Conservation (phyloP, 2,888 invertebrate species). For the Miltochrista miniata region DNA sequence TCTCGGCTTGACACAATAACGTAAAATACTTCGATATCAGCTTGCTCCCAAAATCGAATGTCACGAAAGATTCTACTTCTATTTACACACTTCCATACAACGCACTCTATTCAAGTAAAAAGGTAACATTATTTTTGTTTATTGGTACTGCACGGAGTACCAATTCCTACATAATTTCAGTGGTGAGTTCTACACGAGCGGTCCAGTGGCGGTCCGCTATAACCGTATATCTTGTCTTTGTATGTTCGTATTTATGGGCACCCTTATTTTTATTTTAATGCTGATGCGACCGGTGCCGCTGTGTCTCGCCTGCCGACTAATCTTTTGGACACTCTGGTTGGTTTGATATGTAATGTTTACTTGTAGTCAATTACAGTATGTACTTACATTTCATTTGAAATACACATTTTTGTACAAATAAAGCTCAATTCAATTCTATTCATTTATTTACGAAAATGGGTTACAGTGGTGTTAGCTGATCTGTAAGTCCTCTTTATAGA, state of each 20-base stretch:
- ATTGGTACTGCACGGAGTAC: constrained; percentile 34
- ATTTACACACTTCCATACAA: constrained; percentile 19
- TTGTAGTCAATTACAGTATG: constrained; percentile 15
- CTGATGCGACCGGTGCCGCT: constrained; percentile 79
- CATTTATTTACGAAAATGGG: no score
- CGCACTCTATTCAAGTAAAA: constrained; percentile 30
- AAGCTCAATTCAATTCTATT: no score
- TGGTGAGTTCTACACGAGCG: constrained; percentile 46
- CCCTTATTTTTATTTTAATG: constrained; percentile 83
- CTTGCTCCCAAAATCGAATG: constrained; percentile 2
- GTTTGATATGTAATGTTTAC: constrained; percentile 20
- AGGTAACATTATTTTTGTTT: constrained; percentile 43
- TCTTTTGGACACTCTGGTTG: constrained; percentile 55
- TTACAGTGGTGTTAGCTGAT: no score
- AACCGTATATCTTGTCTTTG: constrained; percentile 83
- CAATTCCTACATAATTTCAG: constrained; percentile 44
- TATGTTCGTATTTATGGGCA: constrained; percentile 74
- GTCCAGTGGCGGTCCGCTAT: constrained; percentile 67
- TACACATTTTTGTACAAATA: not conserved
- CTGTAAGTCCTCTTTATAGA: no score
- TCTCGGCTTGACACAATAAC: no score
- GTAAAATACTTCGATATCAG: no score
- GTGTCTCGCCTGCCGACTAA: constrained; percentile 70
- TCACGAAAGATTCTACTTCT: constrained; percentile 8
- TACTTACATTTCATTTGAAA: not conserved